Evolutionary conservation across 1,140 invertebrate species (phyloP), one percentile per base, ranked within the genome.

Genomic region (Trigoniulus corallinus): DNA sequence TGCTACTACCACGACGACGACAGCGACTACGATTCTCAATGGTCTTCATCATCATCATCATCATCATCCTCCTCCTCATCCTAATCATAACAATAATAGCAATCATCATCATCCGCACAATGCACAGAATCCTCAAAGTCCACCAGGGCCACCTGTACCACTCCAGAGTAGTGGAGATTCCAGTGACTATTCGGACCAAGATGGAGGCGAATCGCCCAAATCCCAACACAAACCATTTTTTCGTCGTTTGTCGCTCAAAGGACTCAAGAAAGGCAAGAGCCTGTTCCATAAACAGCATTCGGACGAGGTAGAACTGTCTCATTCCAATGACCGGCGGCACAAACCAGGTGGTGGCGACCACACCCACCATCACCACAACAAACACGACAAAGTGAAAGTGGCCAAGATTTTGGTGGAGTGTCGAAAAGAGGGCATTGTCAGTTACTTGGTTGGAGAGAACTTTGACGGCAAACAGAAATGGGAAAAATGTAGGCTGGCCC

Each of bases 321-420:
- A 74, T 58, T 67, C 41, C 23, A 24, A 52, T 34, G 52, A 56
- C 48, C 49, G 54, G 50, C 46, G 53, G 40, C 41, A 51, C 39
- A 44, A 44, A 18, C 55, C 54, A 56, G 49, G 56, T 53, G 57
- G 58, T 47, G 58, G 56, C 47, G 50, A 47, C 50, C 50, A 53
- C 53, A 54, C 52, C 55, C 53, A 63, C 56, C 50, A 50, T 50
- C 56, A 56, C 46, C 39, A 61, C 48, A 77, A 79, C 53, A 80
- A 81, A 62, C 77, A 82, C 57, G 80, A 76, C 47, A 88, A 87
- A 69, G 82, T 80, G 15, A 91, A 89, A 64, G 65, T 89, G 49
- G 81, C 84, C 21, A 93, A 91, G 67, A 89, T 91, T 56, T 79
- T 89, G 26, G 86, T 91, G 1, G 86, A 94, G 65, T 88, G 86